Evolutionary conservation across 2,797 vertebrate genomes (phyloP), one percentile per base, ranked within the genome.

Genomic region (Hozukius guyotensis): DNA sequence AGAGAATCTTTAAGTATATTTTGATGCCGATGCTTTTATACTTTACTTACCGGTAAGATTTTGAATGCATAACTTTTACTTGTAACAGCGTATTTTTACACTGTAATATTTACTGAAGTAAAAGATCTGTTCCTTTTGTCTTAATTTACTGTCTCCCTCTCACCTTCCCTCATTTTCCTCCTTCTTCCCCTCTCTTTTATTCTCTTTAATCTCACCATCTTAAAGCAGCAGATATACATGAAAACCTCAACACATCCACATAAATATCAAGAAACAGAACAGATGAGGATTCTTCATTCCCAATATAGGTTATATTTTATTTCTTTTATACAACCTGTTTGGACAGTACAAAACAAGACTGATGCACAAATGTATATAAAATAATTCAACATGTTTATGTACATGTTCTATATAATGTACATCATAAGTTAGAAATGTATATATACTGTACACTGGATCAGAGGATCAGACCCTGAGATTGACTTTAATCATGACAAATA

Each of bases 381-480:
- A 82, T 60, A 80, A 42, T 24, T 62, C 61, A 84, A 86, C 78
- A 84, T 77, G 29, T 80, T 75, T 78, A 72, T 89, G 88, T 83
- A 94, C 84, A 49, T 49, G 36, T 36, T 13, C 36, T 36, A 36
- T 36, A 2, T 74, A 55, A 78, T 49, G 34, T 64, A 55, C 25
- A 74, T 85, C 10, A 84, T 91, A 94, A 94, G 53, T 94, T 92
- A 94, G 6, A 78, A 75, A 87, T 64, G 34, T 38, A 67, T 89
- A 75, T 86, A 32, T 20, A 49, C 46, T 49, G 46, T 85, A 91
- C 84, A 90, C 2, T 87, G 80, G 36, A 36, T 63, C 66, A 79
- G 12, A 57, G 49, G 27, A 70, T 77, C 60, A 70, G 65, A 86
- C 78, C 91, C 91, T 89, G 90, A 93, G 89, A 90, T 16, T 83